Conservation (phyloP, 2,797 vertebrate species). For the Gambelia wislizenii region DNA sequence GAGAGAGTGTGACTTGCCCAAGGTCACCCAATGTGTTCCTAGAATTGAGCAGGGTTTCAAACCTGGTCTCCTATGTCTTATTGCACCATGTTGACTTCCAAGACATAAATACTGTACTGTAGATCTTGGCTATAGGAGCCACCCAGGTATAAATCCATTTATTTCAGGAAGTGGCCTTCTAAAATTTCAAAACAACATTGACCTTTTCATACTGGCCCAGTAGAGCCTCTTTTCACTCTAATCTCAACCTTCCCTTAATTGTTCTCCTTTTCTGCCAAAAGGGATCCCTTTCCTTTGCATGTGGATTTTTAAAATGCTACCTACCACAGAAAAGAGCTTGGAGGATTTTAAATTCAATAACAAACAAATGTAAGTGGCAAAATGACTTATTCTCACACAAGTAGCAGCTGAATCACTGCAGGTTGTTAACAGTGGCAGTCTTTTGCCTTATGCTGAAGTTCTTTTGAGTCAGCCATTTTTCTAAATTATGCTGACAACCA, state of each 20-base stretch:
- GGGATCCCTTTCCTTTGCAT: background rate
- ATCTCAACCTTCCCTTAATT: background rate
- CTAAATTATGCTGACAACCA: constrained; percentile 36
- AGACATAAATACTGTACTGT: background rate
- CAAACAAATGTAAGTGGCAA: constrained; percentile 50
- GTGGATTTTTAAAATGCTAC: background rate
- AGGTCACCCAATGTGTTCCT: no score
- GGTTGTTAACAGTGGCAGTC: constrained; percentile 43
- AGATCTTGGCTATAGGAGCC: background rate
- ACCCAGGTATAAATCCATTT: background rate
- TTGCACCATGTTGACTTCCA: no score
- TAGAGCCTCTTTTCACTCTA: background rate
- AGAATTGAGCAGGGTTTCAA: no score
- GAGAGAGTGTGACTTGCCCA: no score
- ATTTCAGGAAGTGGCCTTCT: background rate
- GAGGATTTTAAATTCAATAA: constrained; percentile 48
- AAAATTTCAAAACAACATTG: background rate
- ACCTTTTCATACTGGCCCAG: constrained; percentile 1
- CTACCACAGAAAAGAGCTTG: constrained; percentile 40
- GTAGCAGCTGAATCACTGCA: constrained; percentile 56
- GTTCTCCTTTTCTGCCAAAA: constrained; percentile 23
- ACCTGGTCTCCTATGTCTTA: no score
- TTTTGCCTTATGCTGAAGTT: constrained; percentile 19
- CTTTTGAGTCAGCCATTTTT: constrained; percentile 53
- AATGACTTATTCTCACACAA: constrained; percentile 43